phyloP scores from a whole-genome alignment of 92 coral and sea anemone genomes.

The Epizoanthus rinbou region DNA sequence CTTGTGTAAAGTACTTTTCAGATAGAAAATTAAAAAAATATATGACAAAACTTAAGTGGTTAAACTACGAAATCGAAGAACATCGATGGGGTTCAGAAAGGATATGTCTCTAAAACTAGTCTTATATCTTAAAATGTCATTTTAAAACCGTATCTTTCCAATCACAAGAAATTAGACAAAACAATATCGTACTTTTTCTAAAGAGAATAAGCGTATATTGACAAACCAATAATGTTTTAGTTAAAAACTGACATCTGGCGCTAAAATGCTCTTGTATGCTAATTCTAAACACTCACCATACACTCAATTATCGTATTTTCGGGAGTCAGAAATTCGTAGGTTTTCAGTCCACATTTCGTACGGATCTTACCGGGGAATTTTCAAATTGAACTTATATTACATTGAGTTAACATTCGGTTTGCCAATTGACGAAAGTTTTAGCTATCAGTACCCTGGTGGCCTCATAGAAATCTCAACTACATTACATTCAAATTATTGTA shows the following conservation, averaged over 20 bases:
- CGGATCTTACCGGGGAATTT: too few species aligned
- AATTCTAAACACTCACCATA: constrained; percentile 3
- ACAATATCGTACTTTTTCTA: constrained; percentile 17
- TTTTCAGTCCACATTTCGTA: too few species aligned
- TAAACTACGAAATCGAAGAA: not conserved
- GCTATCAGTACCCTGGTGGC: not conserved
- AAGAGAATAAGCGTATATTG: constrained; percentile 13
- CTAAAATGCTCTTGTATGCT: constrained; percentile 29
- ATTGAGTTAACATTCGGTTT: constrained; percentile 27
- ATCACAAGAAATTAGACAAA: constrained; percentile 6
- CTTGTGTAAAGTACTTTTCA: too few species aligned
- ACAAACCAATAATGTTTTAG: constrained; percentile 2
- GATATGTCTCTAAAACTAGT: not conserved
- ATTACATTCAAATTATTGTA: not conserved
- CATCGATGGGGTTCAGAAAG: not conserved
- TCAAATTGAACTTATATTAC: too few species aligned
- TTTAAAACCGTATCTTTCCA: not conserved
- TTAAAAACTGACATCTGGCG: constrained; percentile 34
- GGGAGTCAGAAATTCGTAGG: too few species aligned
- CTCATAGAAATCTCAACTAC: not conserved
- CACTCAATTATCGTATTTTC: too few species aligned
- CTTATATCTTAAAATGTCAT: not conserved
- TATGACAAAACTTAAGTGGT: too few species aligned
- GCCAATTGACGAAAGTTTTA: not conserved
- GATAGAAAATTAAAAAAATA: too few species aligned